Conservation (phyloP, 2,113 vertebrate species). For the Ginglymostoma cirratum region DNA sequence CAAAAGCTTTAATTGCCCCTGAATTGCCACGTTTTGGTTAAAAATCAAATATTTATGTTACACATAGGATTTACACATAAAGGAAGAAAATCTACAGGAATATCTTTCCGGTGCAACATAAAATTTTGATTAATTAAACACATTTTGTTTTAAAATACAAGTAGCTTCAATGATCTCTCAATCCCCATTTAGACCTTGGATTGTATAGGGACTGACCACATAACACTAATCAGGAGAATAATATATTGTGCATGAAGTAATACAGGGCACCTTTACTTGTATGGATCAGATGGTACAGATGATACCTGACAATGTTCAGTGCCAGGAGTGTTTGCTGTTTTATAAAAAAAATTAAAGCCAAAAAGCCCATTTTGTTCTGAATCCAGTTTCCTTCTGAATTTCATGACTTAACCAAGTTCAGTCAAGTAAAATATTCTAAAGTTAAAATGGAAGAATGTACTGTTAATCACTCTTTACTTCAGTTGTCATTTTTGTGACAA, state of each 20-base stretch:
- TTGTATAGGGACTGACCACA: neutral
- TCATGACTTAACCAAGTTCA: neutral
- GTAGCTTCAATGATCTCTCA: neutral
- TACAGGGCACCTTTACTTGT: neutral
- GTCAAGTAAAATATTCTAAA: neutral
- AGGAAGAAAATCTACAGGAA: neutral
- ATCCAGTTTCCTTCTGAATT: neutral
- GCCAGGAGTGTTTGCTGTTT: neutral
- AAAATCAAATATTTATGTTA: neutral
- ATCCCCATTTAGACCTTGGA: neutral
- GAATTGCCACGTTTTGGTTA: neutral
- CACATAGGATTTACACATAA: neutral
- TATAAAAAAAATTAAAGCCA: neutral
- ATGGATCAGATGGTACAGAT: neutral
- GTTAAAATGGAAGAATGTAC: neutral
- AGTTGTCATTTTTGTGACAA: neutral
- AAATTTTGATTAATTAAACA: neutral
- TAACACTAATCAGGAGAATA: neutral
- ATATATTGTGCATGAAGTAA: neutral
- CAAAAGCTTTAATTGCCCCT: neutral
- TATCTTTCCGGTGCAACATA: neutral
- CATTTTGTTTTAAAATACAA: neutral
- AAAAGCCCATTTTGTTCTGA: neutral
- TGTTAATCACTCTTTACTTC: neutral
- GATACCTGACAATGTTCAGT: too few relatives aligned